These are phyloP conservation scores for Nemoura dubitans DNA, from an alignment of 2,888 invertebrate genomes.

Conservation along the genomic window DNA sequence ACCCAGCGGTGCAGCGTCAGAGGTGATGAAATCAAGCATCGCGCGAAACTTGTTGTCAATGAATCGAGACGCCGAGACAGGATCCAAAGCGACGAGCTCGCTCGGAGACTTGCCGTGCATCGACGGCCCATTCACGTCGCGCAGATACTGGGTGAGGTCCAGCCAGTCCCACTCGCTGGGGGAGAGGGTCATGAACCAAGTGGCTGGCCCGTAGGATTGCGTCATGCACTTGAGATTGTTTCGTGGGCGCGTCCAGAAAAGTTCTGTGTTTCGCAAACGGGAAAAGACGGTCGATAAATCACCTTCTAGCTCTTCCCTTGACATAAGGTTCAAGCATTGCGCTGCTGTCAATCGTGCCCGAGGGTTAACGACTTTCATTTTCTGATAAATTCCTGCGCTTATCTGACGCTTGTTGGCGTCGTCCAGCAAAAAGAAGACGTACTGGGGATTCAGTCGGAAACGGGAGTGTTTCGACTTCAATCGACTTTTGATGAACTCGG, in stretches of 20 bases:
- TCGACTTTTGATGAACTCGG: constrained; percentile 52
- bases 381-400: constrained; percentile 53
- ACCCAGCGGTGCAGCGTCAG: constrained; percentile 51
- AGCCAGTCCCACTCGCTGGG: too few species aligned
- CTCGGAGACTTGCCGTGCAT: constrained; percentile 53
- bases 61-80: constrained; percentile 55
- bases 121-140: constrained; percentile 53
- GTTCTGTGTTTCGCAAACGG: constrained; percentile 54
- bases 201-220: too few species aligned
- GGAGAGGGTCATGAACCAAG: too few species aligned
- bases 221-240: too few species aligned
- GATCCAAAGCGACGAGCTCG: constrained; percentile 55
- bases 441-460: constrained; percentile 54
- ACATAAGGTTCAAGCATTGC: constrained; percentile 53
- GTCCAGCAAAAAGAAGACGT: constrained; percentile 53
- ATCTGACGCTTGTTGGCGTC: constrained; percentile 53
- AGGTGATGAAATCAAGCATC: constrained; percentile 54
- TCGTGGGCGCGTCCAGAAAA: constrained; percentile 53
- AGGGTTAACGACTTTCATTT: constrained; percentile 53
- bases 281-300: constrained; percentile 54
- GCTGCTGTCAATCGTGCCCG: constrained; percentile 52
- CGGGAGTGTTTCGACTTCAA: constrained; percentile 53
- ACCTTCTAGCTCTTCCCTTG: constrained; percentile 53
- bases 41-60: constrained; percentile 55
- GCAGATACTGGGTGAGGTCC: too few species aligned